Evolutionary conservation across 2,888 invertebrate species (phyloP), one percentile per base, ranked within the genome.

Genomic region (Diabrotica balteata): DNA sequence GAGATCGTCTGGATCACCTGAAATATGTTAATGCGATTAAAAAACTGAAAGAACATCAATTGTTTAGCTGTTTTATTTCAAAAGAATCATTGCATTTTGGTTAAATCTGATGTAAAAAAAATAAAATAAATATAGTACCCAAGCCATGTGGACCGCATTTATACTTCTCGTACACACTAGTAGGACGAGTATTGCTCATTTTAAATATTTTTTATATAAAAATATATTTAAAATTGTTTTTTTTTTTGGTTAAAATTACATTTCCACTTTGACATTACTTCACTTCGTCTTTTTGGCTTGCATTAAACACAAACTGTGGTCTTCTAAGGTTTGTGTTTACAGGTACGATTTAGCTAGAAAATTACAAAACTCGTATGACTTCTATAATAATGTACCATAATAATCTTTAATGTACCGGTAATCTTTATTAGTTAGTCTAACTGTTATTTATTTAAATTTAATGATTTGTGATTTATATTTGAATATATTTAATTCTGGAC

Each of bases 1-100:
- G 78, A 81, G 88, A 82, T 97, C 97, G 74, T 93, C 86, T 2
- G 96, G 96, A 85, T 97, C 94, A 69, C 95, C 95, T 94, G 79
- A 63, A 85, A 83, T 66, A 63, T 52, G 67, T 51, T 10, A 54
- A 11, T 10, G 11, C n/a, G 61, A 11, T 45, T n/a, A 43, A 11
- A 17, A 17, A 17, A 17, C 17, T 17, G 17, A 17, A 2, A 32
- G 44, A 32, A 52, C 9, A 54, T 32, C 44, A 17, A 32, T 32
- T 32, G 32, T 32, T 32, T 32, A 32, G 32, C 5, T 2, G 17
- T 17, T 17, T 17, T 17, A 17, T 17, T 17, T 32, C 32, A 32
- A 32, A 32, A 5, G 32, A 32, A 32, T 32, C 32, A 32, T 32
- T 17, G 17, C 17, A 46, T 7, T 11, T 58, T 58, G 22, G 42